Evolutionary conservation across 2,797 vertebrate genomes (phyloP).

Genomic region (Schizopygopsis pylzovi): DNA sequence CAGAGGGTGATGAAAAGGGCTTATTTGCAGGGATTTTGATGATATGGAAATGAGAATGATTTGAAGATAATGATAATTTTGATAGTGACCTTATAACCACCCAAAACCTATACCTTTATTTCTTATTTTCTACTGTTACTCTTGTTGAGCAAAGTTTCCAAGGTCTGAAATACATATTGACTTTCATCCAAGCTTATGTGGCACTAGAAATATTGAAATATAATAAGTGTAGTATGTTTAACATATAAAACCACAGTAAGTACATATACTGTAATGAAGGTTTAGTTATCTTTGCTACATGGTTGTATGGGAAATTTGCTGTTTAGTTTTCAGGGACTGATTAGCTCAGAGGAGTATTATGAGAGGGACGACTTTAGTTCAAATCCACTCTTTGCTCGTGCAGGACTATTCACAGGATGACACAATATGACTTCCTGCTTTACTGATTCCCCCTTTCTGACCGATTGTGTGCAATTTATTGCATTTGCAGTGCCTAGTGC

Average conservation of each 20-base stretch:
- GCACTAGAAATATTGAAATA: background rate
- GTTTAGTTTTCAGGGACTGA: slow-evolving; percentile 11
- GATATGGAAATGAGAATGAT: background rate
- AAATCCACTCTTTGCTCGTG: background rate
- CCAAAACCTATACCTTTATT: background rate
- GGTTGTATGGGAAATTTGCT: background rate
- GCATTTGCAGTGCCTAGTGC: background rate
- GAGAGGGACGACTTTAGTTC: background rate
- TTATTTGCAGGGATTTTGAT: background rate
- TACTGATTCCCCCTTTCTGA: background rate
- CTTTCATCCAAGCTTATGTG: background rate
- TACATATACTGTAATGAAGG: no score
- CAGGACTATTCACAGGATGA: background rate
- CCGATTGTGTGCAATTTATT: background rate
- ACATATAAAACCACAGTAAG: background rate
- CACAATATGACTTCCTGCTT: background rate
- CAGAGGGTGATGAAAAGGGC: background rate
- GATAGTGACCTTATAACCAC: background rate
- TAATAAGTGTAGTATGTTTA: background rate
- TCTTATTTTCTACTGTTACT: background rate
- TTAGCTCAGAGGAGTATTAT: slow-evolving; percentile 10
- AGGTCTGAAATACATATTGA: background rate
- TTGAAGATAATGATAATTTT: background rate
- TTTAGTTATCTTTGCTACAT: background rate
- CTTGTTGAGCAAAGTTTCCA: background rate